Evolutionary conservation across 2,888 invertebrate species (phyloP).

Genomic region (Coelopa pilipes): DNA sequence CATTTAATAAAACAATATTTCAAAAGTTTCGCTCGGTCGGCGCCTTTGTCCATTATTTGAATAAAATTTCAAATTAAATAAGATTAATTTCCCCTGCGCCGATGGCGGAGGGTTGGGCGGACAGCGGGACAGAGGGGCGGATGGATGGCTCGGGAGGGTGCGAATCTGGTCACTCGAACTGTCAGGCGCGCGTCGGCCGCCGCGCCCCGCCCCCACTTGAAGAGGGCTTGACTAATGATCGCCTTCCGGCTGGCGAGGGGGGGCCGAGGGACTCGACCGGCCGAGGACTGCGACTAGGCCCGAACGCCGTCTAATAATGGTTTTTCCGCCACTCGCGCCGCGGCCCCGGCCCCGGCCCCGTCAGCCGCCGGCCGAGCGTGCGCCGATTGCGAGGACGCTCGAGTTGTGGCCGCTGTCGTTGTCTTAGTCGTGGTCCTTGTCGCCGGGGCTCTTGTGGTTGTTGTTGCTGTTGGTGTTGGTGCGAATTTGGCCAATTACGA

Average conservation of each 20-base stretch:
- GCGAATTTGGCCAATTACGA: constrained; percentile 22
- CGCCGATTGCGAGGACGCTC: too few relatives aligned
- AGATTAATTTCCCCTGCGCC: constrained; percentile 55
- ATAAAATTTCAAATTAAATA: constrained; percentile 62
- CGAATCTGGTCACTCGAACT: constrained; percentile 42
- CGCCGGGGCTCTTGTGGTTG: neutral
- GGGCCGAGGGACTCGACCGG: neutral
- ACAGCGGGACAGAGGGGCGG: neutral
- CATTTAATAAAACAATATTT: constrained; percentile 54
- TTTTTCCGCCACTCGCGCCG: constrained; percentile 29
- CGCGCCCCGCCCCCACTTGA: constrained; percentile 36
- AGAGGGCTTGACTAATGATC: constrained; percentile 56
- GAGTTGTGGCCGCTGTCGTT: neutral
- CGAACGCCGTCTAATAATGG: constrained; percentile 36
- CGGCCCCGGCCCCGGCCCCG: too few relatives aligned
- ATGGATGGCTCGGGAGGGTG: neutral
- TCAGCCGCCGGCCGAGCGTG: too few relatives aligned
- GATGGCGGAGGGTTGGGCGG: constrained; percentile 11
- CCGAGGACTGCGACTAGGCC: constrained; percentile 8
- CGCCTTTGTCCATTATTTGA: constrained; percentile 54
- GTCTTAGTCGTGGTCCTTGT: neutral
- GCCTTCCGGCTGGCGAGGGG: constrained; percentile 13
- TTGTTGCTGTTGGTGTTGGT: neutral
- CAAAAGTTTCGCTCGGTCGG: constrained; percentile 50
- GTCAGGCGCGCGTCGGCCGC: too few relatives aligned